Base-by-base conservation (phyloP, 2,888 invertebrate genomes). In the Cephus sareptanus region DNA sequence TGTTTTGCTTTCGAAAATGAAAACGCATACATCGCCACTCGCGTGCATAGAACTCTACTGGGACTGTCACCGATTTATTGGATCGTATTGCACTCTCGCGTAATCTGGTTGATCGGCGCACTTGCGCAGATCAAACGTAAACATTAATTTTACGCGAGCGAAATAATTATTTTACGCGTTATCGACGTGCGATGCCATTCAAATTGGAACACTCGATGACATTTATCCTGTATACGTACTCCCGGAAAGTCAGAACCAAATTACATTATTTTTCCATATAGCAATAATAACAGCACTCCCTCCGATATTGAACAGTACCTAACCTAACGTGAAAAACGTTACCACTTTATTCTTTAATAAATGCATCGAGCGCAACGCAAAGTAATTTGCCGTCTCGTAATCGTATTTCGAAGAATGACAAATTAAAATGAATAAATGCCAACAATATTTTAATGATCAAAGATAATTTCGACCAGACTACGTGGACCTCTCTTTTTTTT, bases 151-250 rank as follows among this genome's bases (percentile, higher is more conserved):
- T 83, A 83, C 82, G 82, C 86, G 83, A 85, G 85, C 83, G 86
- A 85, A 85, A 86, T 85, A 85, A 86, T 84, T 84, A 84, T 85
- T 84, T 83, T 81, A 81, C 81, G 82, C 86, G 85, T 83, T 86
- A 85, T 84, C 83, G 86, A 79, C 76, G 83, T 83, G 82, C 85
- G 86, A 86, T 85, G 85, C 83, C 86, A 85, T 87, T 85, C 84
- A 83, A 86, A 86, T 87, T 82, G 83, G 85, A 86, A 86, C 85
- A 34, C 71, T 9, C 56, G 56, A 23, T 23, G 56, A 56, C 56
- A 56, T 6, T 56, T 56, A 23, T 56, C 6, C 40, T 23, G 15
- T 15, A 40, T 40, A 23, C 40, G 40, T 23, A 40, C 6, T 23
- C 40, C 15, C 23, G 23, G 23, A 23, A 23, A 23, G 1, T 56